Evolutionary conservation across 2,888 invertebrate genomes (phyloP).

Genomic region (Sipunculus nudus): DNA sequence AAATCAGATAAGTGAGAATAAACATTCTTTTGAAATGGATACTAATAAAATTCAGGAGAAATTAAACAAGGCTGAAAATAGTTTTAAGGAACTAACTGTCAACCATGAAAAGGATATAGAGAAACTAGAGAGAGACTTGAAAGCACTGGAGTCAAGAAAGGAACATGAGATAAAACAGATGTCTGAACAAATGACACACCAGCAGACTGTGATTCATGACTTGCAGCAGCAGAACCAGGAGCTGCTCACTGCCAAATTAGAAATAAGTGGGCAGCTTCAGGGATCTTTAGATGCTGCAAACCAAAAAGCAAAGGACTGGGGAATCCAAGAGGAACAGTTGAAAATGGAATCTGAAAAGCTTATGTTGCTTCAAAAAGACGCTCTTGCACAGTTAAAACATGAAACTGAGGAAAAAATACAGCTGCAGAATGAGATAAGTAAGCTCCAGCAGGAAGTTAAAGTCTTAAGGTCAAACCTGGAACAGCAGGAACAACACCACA

Average conservation of each 20-base stretch:
- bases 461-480: not conserved
- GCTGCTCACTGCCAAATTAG: too few relatives aligned
- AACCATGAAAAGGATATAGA: not conserved
- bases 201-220: too few relatives aligned
- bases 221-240: too few relatives aligned
- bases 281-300: too few relatives aligned
- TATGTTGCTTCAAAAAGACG: not conserved
- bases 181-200: too few relatives aligned
- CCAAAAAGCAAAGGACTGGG: too few relatives aligned
- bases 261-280: too few relatives aligned
- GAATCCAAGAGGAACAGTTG: not conserved
- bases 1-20: too few relatives aligned
- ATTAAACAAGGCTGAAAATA: too few relatives aligned
- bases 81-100: too few relatives aligned
- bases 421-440: not conserved
- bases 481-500: not conserved
- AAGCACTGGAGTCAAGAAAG: not conserved
- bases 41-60: too few relatives aligned
- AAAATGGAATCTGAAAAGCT: not conserved
- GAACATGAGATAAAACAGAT: not conserved
- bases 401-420: not conserved
- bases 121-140: not conserved
- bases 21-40: too few relatives aligned
- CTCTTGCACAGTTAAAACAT: not conserved
- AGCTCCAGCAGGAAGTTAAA: not conserved